phyloP scores from a whole-genome alignment of 2,888 invertebrate genomes.

The Caenorhabditis sinica region DNA sequence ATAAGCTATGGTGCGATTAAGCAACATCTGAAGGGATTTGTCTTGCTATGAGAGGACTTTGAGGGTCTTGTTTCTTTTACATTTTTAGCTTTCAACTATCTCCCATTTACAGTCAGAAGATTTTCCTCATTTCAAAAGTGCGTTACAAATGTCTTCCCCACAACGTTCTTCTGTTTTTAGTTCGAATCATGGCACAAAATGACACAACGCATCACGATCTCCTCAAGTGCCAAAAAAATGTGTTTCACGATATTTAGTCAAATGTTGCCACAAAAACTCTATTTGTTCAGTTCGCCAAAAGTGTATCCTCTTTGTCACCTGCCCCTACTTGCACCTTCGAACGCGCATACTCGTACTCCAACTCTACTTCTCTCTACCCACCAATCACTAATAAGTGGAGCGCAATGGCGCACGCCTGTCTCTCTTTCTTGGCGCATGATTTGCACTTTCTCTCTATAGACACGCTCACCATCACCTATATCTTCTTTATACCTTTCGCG shows the following conservation, averaged over 20 bases:
- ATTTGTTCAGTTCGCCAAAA: conserved; percentile 32
- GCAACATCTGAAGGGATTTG: not conserved
- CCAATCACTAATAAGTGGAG: conserved; percentile 23
- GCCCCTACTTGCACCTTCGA: not conserved
- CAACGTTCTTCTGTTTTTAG: not conserved
- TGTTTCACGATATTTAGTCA: conserved; percentile 35
- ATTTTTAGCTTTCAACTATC: too few species aligned
- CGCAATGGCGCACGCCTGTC: not conserved
- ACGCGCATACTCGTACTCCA: not conserved
- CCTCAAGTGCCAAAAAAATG: not conserved
- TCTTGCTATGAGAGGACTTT: not conserved
- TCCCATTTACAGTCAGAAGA: too few species aligned
- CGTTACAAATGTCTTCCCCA: not conserved
- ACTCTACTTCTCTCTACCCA: conserved; percentile 6
- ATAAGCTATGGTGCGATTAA: conserved; percentile 4
- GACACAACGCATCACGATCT: conserved; percentile 5
- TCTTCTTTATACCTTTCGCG: conserved; percentile 16
- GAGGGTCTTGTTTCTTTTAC: too few species aligned
- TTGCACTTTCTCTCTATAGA: not conserved
- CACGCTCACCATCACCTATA: not conserved
- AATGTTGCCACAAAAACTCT: conserved; percentile 27
- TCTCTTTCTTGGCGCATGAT: not conserved
- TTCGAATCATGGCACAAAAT: not conserved
- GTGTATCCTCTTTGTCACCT: conserved; percentile 6
- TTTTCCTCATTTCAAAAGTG: too few species aligned